A percentile compares a stretch with the other conserved stretches of the same genome.
Conservation (phyloP, 1,140 invertebrate genomes). For the Diorhabda elongata region DNA sequence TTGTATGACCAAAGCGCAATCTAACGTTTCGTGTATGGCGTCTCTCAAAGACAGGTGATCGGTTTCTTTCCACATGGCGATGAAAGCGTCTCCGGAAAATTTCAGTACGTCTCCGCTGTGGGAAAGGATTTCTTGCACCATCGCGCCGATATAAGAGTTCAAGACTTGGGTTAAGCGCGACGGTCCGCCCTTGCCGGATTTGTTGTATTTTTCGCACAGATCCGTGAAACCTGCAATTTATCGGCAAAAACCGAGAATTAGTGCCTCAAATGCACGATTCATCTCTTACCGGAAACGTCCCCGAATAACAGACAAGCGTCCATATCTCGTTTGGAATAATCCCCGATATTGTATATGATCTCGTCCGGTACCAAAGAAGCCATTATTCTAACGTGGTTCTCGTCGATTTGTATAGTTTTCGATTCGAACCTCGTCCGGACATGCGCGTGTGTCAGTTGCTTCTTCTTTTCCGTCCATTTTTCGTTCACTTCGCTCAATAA, state of each 20-base stretch:
- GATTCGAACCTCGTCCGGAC: neutral
- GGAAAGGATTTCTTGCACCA: slow-evolving; percentile 57
- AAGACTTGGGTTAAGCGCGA: slow-evolving; percentile 60
- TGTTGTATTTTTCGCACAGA: slow-evolving; percentile 58
- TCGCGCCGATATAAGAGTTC: slow-evolving; percentile 62
- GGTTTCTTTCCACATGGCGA: slow-evolving; percentile 38
- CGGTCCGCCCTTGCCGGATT: slow-evolving; percentile 55
- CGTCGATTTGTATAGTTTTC: slow-evolving; percentile 12
- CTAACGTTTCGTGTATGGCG: slow-evolving; percentile 56
- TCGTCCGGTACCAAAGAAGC: slow-evolving; percentile 62
- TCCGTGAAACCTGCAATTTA: slow-evolving; percentile 55
- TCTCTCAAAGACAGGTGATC: slow-evolving; percentile 54
- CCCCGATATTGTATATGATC: slow-evolving; percentile 54
- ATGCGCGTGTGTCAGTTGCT: neutral
- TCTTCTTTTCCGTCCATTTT: neutral
- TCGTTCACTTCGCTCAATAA: neutral
- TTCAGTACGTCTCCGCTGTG: slow-evolving; percentile 63
- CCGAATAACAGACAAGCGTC: slow-evolving; percentile 58
- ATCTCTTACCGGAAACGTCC: slow-evolving; percentile 52
- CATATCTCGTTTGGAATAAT: slow-evolving; percentile 52
- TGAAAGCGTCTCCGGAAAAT: slow-evolving; percentile 64
- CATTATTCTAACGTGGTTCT: slow-evolving; percentile 51
- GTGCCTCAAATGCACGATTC: neutral
- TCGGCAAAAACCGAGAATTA: neutral
- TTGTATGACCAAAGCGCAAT: slow-evolving; percentile 60